Percentiles rank a stretch among this genome's conserved stretches.
phyloP scores from a whole-genome alignment of 2,113 vertebrate genomes.

The Muntiacus muntjak region DNA sequence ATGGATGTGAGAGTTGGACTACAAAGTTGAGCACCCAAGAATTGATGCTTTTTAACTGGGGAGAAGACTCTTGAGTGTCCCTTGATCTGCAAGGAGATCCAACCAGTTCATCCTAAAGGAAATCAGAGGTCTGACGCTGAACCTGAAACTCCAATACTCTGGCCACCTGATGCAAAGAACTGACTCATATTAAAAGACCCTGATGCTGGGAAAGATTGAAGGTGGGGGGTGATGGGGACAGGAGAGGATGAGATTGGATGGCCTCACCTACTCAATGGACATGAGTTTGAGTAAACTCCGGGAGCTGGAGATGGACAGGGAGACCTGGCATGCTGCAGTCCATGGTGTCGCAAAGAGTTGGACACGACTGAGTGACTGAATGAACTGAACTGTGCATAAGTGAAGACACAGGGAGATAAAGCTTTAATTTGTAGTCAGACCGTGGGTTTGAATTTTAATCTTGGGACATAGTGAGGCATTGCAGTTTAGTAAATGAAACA shows the following conservation, averaged over 20 bases:
- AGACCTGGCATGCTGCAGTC: neutral
- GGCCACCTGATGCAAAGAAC: too few species aligned
- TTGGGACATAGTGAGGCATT: neutral
- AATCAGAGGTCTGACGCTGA: too few species aligned
- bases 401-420: neutral
- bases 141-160: too few species aligned
- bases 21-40: too few species aligned
- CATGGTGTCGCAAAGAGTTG: neutral
- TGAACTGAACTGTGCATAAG: neutral
- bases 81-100: too few species aligned
- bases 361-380: neutral
- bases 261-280: neutral
- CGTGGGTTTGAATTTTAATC: neutral
- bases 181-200: neutral
- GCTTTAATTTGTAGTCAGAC: neutral
- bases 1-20: too few species aligned
- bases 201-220: neutral
- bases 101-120: too few species aligned
- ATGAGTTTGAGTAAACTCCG: neutral
- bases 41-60: too few species aligned
- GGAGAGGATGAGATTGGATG: neutral
- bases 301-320: neutral
- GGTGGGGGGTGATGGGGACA: neutral
- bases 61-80: too few species aligned
- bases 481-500: neutral